A percentile compares a stretch with the other conserved stretches of the same genome.
Evolutionary conservation across 2,797 vertebrate genomes (phyloP).

Genomic region (Melanotaenia nigrans): DNA sequence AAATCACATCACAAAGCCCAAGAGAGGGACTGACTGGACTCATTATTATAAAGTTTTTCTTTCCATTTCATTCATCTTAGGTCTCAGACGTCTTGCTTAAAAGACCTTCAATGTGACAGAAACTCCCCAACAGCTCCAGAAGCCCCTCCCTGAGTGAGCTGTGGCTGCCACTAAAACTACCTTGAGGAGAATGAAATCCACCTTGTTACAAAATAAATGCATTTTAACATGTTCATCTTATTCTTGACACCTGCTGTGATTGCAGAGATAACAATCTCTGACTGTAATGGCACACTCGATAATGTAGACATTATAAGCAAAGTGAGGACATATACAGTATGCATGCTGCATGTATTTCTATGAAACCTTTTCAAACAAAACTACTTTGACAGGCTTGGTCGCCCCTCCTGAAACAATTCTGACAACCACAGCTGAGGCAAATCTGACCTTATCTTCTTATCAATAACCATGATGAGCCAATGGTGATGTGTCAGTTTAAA

Average conservation of each 20-base stretch:
- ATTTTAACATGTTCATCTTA: neutral
- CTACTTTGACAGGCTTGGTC: neutral
- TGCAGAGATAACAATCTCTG: neutral
- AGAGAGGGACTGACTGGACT: slow-evolving; percentile 29
- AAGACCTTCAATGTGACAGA: slow-evolving; percentile 14
- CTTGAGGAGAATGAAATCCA: neutral
- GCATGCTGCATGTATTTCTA: neutral
- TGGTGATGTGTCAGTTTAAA: neutral
- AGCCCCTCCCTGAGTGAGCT: neutral
- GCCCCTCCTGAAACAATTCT: neutral
- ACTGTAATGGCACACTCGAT: neutral
- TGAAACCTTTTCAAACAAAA: neutral
- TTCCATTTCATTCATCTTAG: neutral
- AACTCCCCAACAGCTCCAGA: neutral
- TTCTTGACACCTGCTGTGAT: neutral
- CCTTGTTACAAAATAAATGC: neutral
- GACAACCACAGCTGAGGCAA: neutral
- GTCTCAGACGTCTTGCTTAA: neutral
- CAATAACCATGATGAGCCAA: neutral
- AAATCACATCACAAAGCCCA: slow-evolving; percentile 30
- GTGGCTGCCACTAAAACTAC: neutral
- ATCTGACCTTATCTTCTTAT: neutral
- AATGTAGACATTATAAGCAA: neutral
- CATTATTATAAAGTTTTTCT: slow-evolving; percentile 16
- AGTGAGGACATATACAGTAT: neutral